Percentiles rank a stretch among this genome's conserved stretches.
Evolutionary conservation across 2,113 vertebrate species (phyloP).

Genomic region (Trematomus loennbergii): DNA sequence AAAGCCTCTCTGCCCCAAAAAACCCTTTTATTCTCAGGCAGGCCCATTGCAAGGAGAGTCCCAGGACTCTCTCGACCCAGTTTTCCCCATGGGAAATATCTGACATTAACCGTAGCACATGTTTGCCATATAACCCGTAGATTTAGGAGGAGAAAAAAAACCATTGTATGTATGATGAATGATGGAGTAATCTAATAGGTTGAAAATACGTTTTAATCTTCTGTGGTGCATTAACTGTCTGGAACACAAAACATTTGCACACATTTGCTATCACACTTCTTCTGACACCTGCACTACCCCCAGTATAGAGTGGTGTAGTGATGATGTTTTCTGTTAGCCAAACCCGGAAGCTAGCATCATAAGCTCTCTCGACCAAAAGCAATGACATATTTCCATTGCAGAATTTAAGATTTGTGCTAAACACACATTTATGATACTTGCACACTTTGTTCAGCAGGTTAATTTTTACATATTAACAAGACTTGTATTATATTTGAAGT

Average conservation of each 20-base stretch:
- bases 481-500: no score
- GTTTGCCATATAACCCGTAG: conserved; percentile 70
- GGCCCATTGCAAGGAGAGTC: conserved; percentile 71
- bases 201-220: conserved; percentile 57
- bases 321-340: no score
- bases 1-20: conserved; percentile 50
- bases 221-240: conserved; percentile 58
- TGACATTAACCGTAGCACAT: conserved; percentile 75
- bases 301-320: conserved; percentile 16
- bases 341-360: no score
- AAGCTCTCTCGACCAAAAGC: no score
- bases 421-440: no score
- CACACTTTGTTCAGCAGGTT: no score
- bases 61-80: conserved; percentile 69
- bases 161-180: conserved; percentile 60
- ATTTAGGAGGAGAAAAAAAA: conserved; percentile 37
- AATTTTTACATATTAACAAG: no score
- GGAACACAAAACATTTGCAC: conserved; percentile 52
- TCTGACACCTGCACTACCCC: conserved; percentile 54
- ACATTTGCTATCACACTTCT: conserved; percentile 41
- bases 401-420: no score
- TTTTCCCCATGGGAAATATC: conserved; percentile 85
- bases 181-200: conserved; percentile 51
- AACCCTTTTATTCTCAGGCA: conserved; percentile 65
- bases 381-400: no score